These are phyloP conservation scores for Eulithis prunata DNA, from an alignment of 2,888 invertebrate species.

Conservation along the genomic window DNA sequence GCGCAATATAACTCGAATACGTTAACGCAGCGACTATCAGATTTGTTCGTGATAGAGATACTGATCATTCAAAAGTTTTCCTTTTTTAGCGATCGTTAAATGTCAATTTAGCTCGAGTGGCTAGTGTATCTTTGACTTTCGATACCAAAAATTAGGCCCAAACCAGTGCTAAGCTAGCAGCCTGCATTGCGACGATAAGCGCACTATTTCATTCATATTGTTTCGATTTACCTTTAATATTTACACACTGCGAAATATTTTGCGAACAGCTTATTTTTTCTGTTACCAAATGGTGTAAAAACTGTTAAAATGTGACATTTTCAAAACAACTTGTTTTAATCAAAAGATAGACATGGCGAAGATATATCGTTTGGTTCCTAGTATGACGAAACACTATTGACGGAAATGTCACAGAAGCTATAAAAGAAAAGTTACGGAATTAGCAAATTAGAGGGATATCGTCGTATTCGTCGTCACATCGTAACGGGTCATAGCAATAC, in stretches of 20 bases:
- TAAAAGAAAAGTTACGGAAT: constrained; percentile 27
- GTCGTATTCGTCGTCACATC: constrained; percentile 36
- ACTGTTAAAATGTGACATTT: too few species aligned
- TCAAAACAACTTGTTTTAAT: background rate
- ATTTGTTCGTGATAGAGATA: too few species aligned
- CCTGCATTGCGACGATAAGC: constrained; percentile 36
- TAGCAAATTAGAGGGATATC: constrained; percentile 23
- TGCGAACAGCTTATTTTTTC: background rate
- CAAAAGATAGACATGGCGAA: background rate
- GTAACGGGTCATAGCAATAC: constrained; percentile 32
- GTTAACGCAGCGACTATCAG: too few species aligned
- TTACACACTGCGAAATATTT: background rate
- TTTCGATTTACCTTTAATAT: constrained; percentile 18
- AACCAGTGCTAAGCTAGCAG: constrained; percentile 6
- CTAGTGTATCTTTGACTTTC: too few species aligned
- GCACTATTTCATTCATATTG: constrained; percentile 16
- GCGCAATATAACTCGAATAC: too few species aligned
- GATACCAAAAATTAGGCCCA: too few species aligned
- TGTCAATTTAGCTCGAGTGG: too few species aligned
- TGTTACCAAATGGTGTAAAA: too few species aligned
- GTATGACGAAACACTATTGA: constrained; percentile 12
- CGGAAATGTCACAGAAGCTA: constrained; percentile 18
- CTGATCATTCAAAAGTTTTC: too few species aligned
- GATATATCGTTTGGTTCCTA: background rate
- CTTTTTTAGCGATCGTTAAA: too few species aligned